Evolutionary conservation across 2,888 invertebrate species (phyloP).

Genomic region (Synanthedon vespiformis): DNA sequence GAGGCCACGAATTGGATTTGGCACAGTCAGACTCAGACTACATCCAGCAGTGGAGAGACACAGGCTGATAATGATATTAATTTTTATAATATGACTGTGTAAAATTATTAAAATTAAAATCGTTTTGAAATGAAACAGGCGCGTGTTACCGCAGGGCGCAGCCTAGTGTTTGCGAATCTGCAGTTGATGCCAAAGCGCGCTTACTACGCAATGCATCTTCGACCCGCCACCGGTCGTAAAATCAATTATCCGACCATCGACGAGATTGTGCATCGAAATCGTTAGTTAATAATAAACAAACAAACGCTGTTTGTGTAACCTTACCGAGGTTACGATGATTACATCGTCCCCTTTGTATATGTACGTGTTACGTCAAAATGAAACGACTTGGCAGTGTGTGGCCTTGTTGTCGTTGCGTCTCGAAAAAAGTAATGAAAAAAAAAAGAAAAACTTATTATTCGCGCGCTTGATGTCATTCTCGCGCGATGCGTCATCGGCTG

Average conservation of each 20-base stretch:
- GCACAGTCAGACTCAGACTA: too few species aligned
- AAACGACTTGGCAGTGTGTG: slow-evolving; percentile 18
- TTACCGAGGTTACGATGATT: slow-evolving; percentile 26
- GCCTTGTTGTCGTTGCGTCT: slow-evolving; percentile 24
- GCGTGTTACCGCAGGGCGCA: too few species aligned
- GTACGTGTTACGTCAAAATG: slow-evolving; percentile 25
- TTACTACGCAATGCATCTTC: slow-evolving; percentile 5
- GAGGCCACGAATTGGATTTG: too few species aligned
- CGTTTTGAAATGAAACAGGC: too few species aligned
- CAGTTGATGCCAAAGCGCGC: too few species aligned
- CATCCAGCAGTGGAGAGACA: too few species aligned
- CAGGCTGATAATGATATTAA: too few species aligned
- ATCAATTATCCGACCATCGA: slow-evolving; percentile 14
- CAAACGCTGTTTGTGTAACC: slow-evolving; percentile 17
- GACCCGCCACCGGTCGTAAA: slow-evolving; percentile 15
- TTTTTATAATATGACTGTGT: too few species aligned
- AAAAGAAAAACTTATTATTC: slow-evolving; percentile 3
- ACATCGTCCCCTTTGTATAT: slow-evolving; percentile 17
- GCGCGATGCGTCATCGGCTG: slow-evolving; percentile 6
- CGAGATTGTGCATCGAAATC: slow-evolving; percentile 18
- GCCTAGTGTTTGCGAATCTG: too few species aligned
- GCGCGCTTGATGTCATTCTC: slow-evolving; percentile 4
- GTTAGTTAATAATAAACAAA: slow-evolving; percentile 9
- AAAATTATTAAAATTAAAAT: too few species aligned
- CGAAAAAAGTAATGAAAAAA: slow-evolving; percentile 3